Evolutionary conservation across 2,888 invertebrate species (phyloP).

Genomic region (Cheilosia pagana): DNA sequence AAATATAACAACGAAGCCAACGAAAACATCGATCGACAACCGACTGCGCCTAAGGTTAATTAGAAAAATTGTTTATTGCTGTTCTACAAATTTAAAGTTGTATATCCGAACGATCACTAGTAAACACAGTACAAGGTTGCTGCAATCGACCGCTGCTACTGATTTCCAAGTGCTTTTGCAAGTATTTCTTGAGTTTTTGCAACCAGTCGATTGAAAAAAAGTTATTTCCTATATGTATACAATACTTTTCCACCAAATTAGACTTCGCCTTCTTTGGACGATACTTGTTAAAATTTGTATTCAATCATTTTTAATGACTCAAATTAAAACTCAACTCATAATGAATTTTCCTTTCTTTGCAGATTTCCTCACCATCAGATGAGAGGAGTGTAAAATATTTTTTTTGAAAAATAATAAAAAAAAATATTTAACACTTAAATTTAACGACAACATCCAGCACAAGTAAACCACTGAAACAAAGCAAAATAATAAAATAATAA

Average conservation of each 20-base stretch:
- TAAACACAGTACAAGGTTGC: conserved; percentile 12
- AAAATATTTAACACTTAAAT: conserved; percentile 62
- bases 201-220: too few relatives aligned
- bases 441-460: conserved; percentile 30
- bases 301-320: too few relatives aligned
- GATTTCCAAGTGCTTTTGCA: conserved; percentile 30
- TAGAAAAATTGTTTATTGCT: conserved; percentile 64
- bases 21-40: conserved; percentile 26
- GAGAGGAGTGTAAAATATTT: conserved; percentile 67
- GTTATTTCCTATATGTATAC: too few relatives aligned
- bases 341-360: conserved; percentile 22
- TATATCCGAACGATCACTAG: neutral
- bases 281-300: too few relatives aligned
- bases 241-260: too few relatives aligned
- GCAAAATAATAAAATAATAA: conserved; percentile 18
- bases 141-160: neutral
- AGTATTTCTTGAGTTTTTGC: conserved; percentile 30
- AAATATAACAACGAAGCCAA: conserved; percentile 7
- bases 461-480: neutral
- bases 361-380: conserved; percentile 58
- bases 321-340: too few relatives aligned
- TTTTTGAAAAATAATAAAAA: conserved; percentile 20
- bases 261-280: too few relatives aligned
- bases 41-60: conserved; percentile 54
- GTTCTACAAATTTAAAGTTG: conserved; percentile 53